Evolutionary conservation across 2,888 invertebrate species (phyloP).

Genomic region (Ashinkailepas kermadecensis): DNA sequence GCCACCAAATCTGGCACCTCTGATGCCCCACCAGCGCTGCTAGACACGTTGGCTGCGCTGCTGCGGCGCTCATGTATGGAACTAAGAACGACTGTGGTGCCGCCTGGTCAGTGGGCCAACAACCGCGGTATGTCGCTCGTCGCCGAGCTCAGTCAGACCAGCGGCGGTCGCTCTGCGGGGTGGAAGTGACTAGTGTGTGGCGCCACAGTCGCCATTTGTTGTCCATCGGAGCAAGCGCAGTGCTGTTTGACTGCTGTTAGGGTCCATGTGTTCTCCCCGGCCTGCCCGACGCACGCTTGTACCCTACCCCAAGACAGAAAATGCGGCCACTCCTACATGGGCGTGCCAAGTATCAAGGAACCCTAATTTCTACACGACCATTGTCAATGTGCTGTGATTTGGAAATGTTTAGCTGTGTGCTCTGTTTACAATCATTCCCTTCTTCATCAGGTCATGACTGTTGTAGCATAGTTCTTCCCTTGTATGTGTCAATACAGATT

Average conservation of each 20-base stretch:
- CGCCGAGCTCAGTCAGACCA: not conserved
- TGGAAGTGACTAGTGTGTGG: not conserved
- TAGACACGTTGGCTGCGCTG: too few relatives aligned
- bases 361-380: not conserved
- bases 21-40: too few relatives aligned
- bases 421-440: slow-evolving; percentile 11
- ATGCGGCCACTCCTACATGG: too few relatives aligned
- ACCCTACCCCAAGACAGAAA: too few relatives aligned
- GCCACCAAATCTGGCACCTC: too few relatives aligned
- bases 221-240: too few relatives aligned
- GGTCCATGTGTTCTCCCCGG: not conserved
- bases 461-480: not conserved
- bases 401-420: not conserved
- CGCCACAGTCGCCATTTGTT: too few relatives aligned
- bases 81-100: too few relatives aligned
- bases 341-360: not conserved
- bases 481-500: slow-evolving; percentile 12
- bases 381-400: slow-evolving; percentile 19
- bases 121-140: not conserved
- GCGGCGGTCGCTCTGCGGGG: not conserved
- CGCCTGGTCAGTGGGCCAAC: not conserved
- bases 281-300: not conserved
- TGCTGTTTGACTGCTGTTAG: not conserved
- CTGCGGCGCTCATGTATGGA: too few relatives aligned
- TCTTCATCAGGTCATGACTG: slow-evolving; percentile 13